phyloP scores from a whole-genome alignment of 2,113 vertebrate genomes.

The Mobula hypostoma region DNA sequence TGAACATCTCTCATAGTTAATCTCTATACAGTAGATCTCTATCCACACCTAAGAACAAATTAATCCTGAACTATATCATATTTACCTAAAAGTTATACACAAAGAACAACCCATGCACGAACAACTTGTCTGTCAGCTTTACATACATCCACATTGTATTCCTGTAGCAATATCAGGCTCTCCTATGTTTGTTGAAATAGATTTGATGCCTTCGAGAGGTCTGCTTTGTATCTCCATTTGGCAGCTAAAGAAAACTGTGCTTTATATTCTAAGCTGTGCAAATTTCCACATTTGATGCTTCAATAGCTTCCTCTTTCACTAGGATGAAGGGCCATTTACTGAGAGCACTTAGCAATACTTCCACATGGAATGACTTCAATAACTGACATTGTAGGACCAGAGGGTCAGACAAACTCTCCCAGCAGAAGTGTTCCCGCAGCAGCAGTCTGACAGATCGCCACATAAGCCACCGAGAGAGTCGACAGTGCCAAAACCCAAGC shows the following conservation, averaged over 20 bases:
- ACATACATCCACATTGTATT: background rate
- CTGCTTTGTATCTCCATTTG: constrained; percentile 49
- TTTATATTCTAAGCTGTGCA: constrained; percentile 50
- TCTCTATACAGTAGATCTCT: background rate
- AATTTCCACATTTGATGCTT: constrained; percentile 65
- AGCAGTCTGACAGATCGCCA: background rate
- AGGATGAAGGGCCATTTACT: constrained; percentile 63
- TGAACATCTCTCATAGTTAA: background rate
- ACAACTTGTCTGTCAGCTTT: background rate
- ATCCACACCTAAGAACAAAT: background rate
- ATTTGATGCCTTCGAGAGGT: constrained; percentile 47
- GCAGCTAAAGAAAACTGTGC: constrained; percentile 50
- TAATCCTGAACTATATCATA: background rate
- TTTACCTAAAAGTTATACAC: background rate
- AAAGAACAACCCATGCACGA: background rate
- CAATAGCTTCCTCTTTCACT: constrained; percentile 49
- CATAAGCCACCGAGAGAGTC: background rate
- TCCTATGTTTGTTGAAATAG: constrained; percentile 39
- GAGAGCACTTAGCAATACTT: constrained; percentile 68
- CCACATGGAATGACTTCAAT: constrained; percentile 66
- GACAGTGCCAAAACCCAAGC: background rate
- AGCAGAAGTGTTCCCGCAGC: background rate
- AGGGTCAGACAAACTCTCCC: constrained; percentile 2
- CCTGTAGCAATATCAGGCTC: background rate
- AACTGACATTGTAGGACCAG: constrained; percentile 50